Evolutionary conservation across 2,888 invertebrate genomes (phyloP), one percentile per base, ranked within the genome.

Genomic region (Autographa pulchrina): DNA sequence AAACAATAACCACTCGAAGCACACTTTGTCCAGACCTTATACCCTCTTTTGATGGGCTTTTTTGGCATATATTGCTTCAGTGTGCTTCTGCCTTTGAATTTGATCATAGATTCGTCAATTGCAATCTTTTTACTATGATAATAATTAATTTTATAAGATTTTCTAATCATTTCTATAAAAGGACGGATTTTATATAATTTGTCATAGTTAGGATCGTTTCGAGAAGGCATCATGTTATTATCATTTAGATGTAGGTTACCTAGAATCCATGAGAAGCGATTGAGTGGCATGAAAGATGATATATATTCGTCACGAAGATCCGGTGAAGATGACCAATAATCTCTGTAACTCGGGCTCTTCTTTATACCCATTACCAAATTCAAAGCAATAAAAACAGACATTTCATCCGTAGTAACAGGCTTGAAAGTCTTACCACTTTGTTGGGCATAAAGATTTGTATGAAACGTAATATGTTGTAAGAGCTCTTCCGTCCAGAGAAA

Each of bases 11-110:
- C 25, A 25, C 25, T 25, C 2, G 25, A 25, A 25, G 25, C 73
- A 61, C 41, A 67, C 38, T 56, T 67, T n/a, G 62, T 54, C 67
- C 71, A 67, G 41, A 56, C 54, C 56, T 72, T 68, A 54, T 63
- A 68, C 18, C 68, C 72, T 38, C 68, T 35, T 58, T 72, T 72
- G 25, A 59, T 63, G 25, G 68, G 72, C 38, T 68, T 72, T 43
- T 56, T 56, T 32, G 68, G 63, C 72, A 72, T 72, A 56, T 72
- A 72, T 52, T 72, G 72, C 43, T 72, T 72, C 35, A 63, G 54
- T 38, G 66, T 59, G 60, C 62, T 43, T 67, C 59, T 62, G 31
- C 67, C 67, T 58, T 70, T 70, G 60, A 71, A 71, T 67, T 71
- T 71, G 20, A 71, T 54, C 71, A 71, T 71, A 35, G 31, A 56